Evolutionary conservation across 2,113 vertebrate species (phyloP).

Genomic region (Sterrhoptilus dennistouni): DNA sequence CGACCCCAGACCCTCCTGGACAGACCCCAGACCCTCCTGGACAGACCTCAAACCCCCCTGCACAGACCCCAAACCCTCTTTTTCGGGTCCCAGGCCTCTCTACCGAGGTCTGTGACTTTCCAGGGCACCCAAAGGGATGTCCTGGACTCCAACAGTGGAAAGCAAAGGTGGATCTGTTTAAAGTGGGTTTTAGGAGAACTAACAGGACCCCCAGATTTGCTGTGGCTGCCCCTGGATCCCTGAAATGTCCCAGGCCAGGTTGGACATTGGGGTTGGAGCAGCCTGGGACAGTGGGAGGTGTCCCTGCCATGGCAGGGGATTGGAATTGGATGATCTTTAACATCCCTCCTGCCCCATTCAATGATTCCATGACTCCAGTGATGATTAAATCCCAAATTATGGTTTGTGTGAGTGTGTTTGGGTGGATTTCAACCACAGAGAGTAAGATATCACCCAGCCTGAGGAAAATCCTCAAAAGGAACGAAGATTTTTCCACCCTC

Average conservation of each 20-base stretch:
- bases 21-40: no score
- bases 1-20: no score
- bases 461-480: not conserved
- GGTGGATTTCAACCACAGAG: not conserved
- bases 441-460: not conserved
- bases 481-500: not conserved
- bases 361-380: not conserved
- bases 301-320: not conserved
- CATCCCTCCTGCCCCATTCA: not conserved
- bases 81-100: no score
- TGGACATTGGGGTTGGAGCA: not conserved
- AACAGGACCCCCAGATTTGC: not conserved
- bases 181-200: fast-evolving
- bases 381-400: not conserved
- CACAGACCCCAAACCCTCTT: no score
- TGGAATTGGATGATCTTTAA: not conserved
- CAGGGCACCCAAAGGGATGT: no score
- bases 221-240: not conserved
- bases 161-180: not conserved
- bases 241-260: not conserved
- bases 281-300: not conserved
- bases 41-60: no score
- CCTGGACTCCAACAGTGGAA: not conserved
- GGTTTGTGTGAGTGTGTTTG: not conserved
- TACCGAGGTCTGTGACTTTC: no score